Evolutionary conservation across 2,888 invertebrate species (phyloP), one percentile per base, ranked within the genome.

Genomic region (Lissonota sp.): DNA sequence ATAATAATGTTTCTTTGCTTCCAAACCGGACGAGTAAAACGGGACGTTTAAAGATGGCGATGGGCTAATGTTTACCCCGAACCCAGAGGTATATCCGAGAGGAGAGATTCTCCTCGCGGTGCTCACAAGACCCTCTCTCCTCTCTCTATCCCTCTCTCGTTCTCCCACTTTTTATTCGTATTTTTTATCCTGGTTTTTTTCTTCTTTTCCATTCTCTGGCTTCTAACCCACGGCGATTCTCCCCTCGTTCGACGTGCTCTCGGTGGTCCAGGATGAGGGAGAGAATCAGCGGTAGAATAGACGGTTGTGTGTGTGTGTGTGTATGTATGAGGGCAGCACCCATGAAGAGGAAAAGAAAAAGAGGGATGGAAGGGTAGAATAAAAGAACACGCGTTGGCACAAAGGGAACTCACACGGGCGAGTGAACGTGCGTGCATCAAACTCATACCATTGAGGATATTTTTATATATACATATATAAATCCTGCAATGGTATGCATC

Each of bases 41-140:
- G 84, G 86, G 89, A 85, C 86, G 87, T 89, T 89, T 89, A 88
- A 88, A 89, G 86, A 89, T 87, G 89, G 89, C 87, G 85, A 64
- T 71, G 53, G 78, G 58, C 53, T 67, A 75, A 83, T 86, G 88
- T 89, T 88, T 88, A 88, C 86, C 78, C 72, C 84, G 70, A 60
- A 71, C 66, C 40, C 49, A 42, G 57, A 53, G 44, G 53, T 69
- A 67, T 44, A 64, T 40, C 49, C 60, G 74, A 67, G 16, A n/a
- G n/a, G n/a, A n/a, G 60, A 39, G 40, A 40, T 37, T 74, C 62
- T 55, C 40, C 39, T 46, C 14, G 42, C 12, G 12, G 44, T 49
- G 42, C 66, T 62, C 57, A 40, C 42, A 71, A 79, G 67, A 46
- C 60, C 46, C 6, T 57, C 12, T 46, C 55, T n/a, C 62, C 40